These are phyloP conservation scores for Chalcis sispes DNA, from an alignment of 2,888 invertebrate species.

Conservation along the genomic window DNA sequence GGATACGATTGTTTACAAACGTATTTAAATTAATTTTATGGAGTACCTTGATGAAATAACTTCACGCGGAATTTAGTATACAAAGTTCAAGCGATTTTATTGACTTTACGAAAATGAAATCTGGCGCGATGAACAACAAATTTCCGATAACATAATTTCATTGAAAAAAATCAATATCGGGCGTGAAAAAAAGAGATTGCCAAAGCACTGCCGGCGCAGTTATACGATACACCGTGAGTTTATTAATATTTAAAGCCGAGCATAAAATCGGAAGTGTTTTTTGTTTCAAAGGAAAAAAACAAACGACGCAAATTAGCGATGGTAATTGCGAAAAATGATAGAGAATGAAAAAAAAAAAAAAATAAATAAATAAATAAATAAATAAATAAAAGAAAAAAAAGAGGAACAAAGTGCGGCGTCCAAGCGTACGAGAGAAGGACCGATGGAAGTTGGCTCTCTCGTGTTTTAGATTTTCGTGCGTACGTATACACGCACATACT, in stretches of 20 bases:
- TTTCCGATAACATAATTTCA: too few species aligned
- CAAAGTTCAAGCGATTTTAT: too few species aligned
- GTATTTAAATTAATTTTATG: too few species aligned
- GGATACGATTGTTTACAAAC: too few species aligned
- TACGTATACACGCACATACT: slow-evolving; percentile 7
- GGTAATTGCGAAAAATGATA: slow-evolving; percentile 26
- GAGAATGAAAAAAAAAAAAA: neutral
- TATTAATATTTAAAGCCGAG: slow-evolving; percentile 19
- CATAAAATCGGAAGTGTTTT: slow-evolving; percentile 4
- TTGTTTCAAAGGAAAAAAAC: neutral
- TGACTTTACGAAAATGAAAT: too few species aligned
- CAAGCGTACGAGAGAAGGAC: slow-evolving; percentile 3
- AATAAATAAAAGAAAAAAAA: too few species aligned
- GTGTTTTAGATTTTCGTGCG: slow-evolving; percentile 31
- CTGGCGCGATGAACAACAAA: too few species aligned
- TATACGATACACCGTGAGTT: neutral
- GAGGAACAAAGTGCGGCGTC: neutral
- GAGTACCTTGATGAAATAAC: too few species aligned
- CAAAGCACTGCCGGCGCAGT: neutral
- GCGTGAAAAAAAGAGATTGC: too few species aligned
- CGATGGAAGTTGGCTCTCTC: neutral
- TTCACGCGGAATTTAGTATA: too few species aligned
- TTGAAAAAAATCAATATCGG: too few species aligned
- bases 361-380: too few species aligned
- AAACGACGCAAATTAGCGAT: slow-evolving; percentile 29